Conservation (phyloP, 2,888 invertebrate species). For the Lordiphosa fenestrarum region DNA sequence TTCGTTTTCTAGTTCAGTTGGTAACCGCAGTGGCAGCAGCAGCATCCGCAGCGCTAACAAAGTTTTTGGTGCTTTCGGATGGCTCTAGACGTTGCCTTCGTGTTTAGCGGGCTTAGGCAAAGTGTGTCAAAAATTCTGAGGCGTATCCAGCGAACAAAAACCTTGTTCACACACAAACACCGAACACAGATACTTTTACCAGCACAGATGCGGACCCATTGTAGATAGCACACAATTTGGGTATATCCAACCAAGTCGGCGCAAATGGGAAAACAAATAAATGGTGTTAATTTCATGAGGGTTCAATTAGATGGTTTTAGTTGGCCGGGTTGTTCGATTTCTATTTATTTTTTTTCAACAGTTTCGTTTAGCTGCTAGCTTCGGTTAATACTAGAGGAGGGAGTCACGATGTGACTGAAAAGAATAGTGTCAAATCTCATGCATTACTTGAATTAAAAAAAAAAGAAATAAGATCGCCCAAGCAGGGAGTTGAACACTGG, state of each 20-base stretch:
- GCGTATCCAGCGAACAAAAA: constrained; percentile 34
- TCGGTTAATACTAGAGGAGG: constrained; percentile 15
- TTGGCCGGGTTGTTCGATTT: constrained; percentile 43
- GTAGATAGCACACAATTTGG: constrained; percentile 54
- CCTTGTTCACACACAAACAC: constrained; percentile 20
- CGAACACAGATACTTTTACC: constrained; percentile 7
- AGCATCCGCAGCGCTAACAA: constrained; percentile 24
- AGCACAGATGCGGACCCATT: constrained; percentile 25
- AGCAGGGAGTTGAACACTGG: constrained; percentile 81
- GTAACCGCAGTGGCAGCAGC: constrained; percentile 28
- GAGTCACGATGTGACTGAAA: background rate
- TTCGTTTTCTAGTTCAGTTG: constrained; percentile 74
- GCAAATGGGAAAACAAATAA: constrained; percentile 73
- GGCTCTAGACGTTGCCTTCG: constrained; percentile 23
- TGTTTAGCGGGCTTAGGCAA: constrained; percentile 45
- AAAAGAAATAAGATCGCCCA: constrained; percentile 72
- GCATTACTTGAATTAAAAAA: background rate
- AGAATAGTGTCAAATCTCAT: constrained; percentile 1
- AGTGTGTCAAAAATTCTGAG: constrained; percentile 71
- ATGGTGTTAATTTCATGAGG: constrained; percentile 79
- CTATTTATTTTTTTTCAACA: constrained; percentile 38
- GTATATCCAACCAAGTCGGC: constrained; percentile 54
- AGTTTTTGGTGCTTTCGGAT: constrained; percentile 6
- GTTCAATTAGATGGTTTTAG: constrained; percentile 73
- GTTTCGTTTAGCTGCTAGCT: constrained; percentile 12